Evolutionary conservation across 2,888 invertebrate species (phyloP).

Genomic region (Agonopterix arenella): DNA sequence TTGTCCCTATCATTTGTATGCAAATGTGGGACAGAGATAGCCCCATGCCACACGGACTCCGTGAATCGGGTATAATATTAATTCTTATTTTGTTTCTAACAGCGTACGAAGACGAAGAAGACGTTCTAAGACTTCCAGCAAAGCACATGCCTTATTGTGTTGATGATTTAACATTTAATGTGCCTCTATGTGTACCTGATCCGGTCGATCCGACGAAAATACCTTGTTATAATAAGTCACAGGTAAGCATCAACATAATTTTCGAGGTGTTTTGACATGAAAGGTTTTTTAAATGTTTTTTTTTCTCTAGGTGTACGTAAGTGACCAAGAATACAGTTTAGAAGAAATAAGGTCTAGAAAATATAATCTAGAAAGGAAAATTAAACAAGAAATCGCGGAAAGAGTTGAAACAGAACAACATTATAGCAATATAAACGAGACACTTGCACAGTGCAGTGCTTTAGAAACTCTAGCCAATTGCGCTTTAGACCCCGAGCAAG

Average conservation of each 20-base stretch:
- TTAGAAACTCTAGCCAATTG: slow-evolving; percentile 69
- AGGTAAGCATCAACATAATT: slow-evolving; percentile 43
- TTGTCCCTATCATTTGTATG: too few relatives aligned
- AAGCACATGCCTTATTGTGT: slow-evolving; percentile 67
- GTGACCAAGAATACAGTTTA: slow-evolving; percentile 83
- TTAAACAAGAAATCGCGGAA: slow-evolving; percentile 44
- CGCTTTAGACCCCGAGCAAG: slow-evolving; percentile 64
- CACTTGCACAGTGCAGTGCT: slow-evolving; percentile 67
- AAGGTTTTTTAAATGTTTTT: neutral
- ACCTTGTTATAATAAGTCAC: slow-evolving; percentile 82
- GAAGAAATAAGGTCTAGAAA: slow-evolving; percentile 84
- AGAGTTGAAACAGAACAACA: slow-evolving; percentile 29
- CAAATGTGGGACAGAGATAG: too few relatives aligned
- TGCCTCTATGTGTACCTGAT: slow-evolving; percentile 78
- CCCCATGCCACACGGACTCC: too few relatives aligned
- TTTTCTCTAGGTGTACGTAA: slow-evolving; percentile 56
- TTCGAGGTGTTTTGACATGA: too few relatives aligned
- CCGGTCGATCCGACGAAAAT: slow-evolving; percentile 77
- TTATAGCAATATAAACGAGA: slow-evolving; percentile 55
- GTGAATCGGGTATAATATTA: too few relatives aligned
- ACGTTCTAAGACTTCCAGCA: slow-evolving; percentile 52
- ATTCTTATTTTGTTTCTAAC: slow-evolving; percentile 16
- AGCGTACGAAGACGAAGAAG: slow-evolving; percentile 81
- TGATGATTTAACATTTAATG: slow-evolving; percentile 74
- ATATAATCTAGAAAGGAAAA: slow-evolving; percentile 60